Conservation (phyloP, 2,888 invertebrate species). For the Pachliopta kotzebuea region DNA sequence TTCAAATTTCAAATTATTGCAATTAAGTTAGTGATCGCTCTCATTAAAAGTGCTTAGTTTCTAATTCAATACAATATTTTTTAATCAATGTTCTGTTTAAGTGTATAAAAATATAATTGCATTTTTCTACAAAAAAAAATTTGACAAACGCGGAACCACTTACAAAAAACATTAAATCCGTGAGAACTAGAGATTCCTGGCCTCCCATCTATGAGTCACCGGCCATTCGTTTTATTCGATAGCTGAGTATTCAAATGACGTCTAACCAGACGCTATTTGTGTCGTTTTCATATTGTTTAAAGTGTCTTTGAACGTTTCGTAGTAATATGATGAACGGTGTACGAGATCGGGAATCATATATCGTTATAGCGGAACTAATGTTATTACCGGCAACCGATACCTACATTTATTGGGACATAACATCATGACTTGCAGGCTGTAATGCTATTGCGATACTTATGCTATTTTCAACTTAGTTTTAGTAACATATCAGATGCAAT, state of each 20-base stretch:
- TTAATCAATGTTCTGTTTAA: not conserved
- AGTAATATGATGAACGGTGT: slow-evolving; percentile 31
- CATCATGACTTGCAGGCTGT: slow-evolving; percentile 24
- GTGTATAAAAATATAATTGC: slow-evolving; percentile 14
- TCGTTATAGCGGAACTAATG: slow-evolving; percentile 30
- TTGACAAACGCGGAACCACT: slow-evolving; percentile 11
- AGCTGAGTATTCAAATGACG: slow-evolving; percentile 36
- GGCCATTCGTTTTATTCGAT: slow-evolving; percentile 35
- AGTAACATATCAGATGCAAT: slow-evolving; percentile 9
- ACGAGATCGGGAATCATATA: slow-evolving; percentile 26
- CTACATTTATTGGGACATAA: slow-evolving; percentile 27
- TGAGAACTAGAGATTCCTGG: slow-evolving; percentile 28
- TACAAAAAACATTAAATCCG: slow-evolving; percentile 22
- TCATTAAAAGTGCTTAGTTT: not conserved
- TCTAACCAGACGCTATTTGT: slow-evolving; percentile 35
- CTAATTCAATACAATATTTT: not conserved
- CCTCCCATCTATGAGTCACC: slow-evolving; percentile 29
- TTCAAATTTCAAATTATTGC: too few species aligned
- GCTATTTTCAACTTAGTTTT: slow-evolving; percentile 27
- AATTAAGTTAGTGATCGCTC: not conserved
- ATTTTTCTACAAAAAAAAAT: slow-evolving; percentile 16
- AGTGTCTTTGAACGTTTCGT: slow-evolving; percentile 30
- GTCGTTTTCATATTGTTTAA: slow-evolving; percentile 30
- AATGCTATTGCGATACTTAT: slow-evolving; percentile 27
- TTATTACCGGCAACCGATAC: slow-evolving; percentile 30